A percentile compares a stretch with the other conserved stretches of the same genome.
phyloP scores from a whole-genome alignment of 2,113 vertebrate species.

The Crotalus tigris region DNA sequence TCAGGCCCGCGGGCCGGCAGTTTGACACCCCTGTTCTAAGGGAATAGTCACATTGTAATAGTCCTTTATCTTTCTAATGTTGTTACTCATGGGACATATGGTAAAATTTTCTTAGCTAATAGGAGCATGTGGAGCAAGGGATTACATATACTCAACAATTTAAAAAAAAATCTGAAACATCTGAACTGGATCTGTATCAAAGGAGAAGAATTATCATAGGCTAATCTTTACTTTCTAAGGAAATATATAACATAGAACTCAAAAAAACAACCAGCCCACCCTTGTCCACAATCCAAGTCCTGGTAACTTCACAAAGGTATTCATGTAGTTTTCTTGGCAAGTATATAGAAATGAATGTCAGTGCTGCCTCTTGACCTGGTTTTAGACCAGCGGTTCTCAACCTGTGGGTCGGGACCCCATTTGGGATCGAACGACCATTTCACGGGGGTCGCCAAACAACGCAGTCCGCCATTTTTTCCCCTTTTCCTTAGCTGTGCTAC shows the following conservation, averaged over 20 bases:
- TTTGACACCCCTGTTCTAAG: background rate
- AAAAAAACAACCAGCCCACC: background rate
- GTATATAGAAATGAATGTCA: background rate
- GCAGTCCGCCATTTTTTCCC: no score
- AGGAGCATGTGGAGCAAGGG: no score
- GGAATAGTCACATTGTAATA: slow-evolving; percentile 2
- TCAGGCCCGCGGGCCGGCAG: no score
- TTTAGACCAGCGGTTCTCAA: background rate
- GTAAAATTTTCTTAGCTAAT: background rate
- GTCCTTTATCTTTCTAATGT: background rate
- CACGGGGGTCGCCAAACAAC: no score
- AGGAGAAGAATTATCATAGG: background rate
- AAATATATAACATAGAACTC: background rate
- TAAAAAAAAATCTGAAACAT: background rate
- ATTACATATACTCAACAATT: background rate
- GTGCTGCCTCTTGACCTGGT: background rate
- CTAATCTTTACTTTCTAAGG: background rate
- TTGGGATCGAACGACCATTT: no score
- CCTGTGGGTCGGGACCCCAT: no score
- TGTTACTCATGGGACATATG: background rate
- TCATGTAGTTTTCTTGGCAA: background rate
- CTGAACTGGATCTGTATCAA: background rate
- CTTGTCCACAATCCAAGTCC: background rate
- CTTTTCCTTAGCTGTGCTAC: no score
- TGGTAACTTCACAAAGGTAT: background rate